These are phyloP conservation scores for Cromileptes altivelis DNA, from an alignment of 2,113 vertebrate species.

Conservation along the genomic window DNA sequence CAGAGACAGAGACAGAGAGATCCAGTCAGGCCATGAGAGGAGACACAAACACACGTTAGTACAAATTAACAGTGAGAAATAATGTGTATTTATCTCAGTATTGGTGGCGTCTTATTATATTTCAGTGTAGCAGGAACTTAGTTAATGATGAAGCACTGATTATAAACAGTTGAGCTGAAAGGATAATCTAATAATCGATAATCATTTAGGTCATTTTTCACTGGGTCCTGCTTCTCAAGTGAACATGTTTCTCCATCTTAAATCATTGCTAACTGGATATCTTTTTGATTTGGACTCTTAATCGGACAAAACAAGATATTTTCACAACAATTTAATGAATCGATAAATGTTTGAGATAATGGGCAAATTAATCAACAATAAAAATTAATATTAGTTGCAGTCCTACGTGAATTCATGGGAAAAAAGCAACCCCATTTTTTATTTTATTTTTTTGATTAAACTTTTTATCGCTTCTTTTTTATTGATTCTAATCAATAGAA, in stretches of 20 bases:
- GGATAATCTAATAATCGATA: not conserved
- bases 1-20: not conserved
- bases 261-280: not conserved
- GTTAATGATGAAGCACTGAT: not conserved
- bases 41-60: not conserved
- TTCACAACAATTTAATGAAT: not conserved
- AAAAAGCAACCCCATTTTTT: too few species aligned
- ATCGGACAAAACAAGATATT: not conserved
- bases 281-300: not conserved
- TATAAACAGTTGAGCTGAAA: not conserved
- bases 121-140: too few species aligned
- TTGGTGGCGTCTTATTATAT: too few species aligned
- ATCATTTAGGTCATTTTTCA: not conserved
- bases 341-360: not conserved
- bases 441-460: too few species aligned
- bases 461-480: too few species aligned
- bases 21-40: not conserved
- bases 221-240: not conserved
- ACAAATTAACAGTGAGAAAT: not conserved
- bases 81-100: not conserved
- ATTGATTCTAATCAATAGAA: too few species aligned
- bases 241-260: not conserved
- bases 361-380: not conserved
- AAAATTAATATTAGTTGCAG: too few species aligned
- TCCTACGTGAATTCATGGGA: too few species aligned